Evolutionary conservation across 2,113 vertebrate species (phyloP).

Genomic region (Mesocricetus auratus): DNA sequence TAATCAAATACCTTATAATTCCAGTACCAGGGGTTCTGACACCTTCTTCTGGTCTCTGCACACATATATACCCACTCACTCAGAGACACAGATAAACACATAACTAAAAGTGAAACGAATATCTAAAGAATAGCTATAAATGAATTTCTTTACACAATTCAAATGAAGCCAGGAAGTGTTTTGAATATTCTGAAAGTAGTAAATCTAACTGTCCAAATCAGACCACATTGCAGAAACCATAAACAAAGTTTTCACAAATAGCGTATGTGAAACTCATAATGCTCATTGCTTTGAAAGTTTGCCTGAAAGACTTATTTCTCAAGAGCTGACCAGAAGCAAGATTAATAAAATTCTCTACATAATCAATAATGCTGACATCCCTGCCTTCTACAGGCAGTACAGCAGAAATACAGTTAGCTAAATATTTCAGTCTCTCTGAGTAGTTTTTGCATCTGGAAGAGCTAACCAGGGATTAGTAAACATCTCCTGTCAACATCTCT

Average conservation of each 20-base stretch:
- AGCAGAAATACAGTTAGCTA: neutral
- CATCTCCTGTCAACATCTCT: conserved; percentile 59
- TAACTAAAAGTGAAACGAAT: neutral
- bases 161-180: neutral
- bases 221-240: neutral
- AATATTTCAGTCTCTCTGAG: neutral
- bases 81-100: neutral
- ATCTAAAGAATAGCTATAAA: neutral
- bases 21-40: neutral
- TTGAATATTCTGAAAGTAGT: neutral
- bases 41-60: neutral
- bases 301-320: fast-evolving
- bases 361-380: neutral
- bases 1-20: neutral
- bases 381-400: neutral
- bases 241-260: neutral
- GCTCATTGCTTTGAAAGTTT: neutral
- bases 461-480: neutral
- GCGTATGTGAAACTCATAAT: neutral
- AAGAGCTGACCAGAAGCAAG: neutral
- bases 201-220: neutral
- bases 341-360: neutral
- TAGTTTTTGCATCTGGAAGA: neutral
- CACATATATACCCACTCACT: too few relatives aligned
- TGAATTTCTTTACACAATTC: neutral